A percentile compares a stretch with the other conserved stretches of the same genome.
These are phyloP conservation scores for Pangasius sanitwongsei DNA, from an alignment of 2,797 vertebrate genomes.

Conservation along the genomic window DNA sequence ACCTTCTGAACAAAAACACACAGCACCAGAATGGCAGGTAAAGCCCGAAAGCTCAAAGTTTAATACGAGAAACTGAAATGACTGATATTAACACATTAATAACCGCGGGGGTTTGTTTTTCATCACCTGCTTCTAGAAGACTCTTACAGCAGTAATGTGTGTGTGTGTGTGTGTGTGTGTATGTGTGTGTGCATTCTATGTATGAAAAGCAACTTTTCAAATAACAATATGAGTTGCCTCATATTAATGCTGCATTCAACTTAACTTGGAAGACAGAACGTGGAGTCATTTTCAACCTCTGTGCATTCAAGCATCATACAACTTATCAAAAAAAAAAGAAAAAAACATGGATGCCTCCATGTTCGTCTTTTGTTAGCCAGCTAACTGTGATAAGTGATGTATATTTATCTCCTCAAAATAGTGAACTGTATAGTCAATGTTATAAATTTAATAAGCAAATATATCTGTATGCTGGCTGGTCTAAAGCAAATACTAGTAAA, in stretches of 20 bases:
- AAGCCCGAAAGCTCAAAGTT: neutral
- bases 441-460: neutral
- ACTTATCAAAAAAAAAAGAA: neutral
- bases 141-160: neutral
- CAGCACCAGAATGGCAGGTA: neutral
- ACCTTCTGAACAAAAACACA: neutral
- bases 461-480: neutral
- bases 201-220: neutral
- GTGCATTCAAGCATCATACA: neutral
- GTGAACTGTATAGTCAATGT: neutral
- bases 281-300: neutral
- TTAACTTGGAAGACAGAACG: neutral
- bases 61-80: slow-evolving; percentile 1
- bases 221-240: neutral
- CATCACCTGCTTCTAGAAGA: neutral
- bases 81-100: neutral
- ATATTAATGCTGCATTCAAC: neutral
- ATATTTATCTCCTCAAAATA: neutral
- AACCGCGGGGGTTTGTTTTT: neutral
- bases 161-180: neutral
- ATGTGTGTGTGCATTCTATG: neutral
- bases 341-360: neutral
- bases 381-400: neutral
- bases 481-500: neutral
- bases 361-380: neutral